Conservation (phyloP, 2,888 invertebrate genomes). For the Acleris holmiana region DNA sequence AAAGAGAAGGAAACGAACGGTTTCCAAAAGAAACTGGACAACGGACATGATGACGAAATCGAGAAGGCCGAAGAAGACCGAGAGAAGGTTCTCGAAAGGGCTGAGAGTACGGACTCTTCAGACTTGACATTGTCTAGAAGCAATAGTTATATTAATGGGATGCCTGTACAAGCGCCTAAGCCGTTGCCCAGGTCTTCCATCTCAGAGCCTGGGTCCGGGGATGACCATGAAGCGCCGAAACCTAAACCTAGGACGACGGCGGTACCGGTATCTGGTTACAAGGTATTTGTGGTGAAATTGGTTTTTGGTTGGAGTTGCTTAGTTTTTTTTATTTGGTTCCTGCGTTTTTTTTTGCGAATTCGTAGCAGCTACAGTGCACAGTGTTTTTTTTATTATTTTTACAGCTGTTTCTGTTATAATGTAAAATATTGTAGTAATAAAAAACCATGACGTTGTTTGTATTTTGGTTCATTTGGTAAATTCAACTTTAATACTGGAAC, state of each 20-base stretch:
- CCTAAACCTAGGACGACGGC: conserved; percentile 90
- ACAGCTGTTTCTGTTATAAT: no score
- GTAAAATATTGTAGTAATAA: no score
- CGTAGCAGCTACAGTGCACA: conserved; percentile 6
- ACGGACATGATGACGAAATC: conserved; percentile 47
- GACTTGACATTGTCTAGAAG: conserved; percentile 68
- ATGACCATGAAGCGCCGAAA: conserved; percentile 77
- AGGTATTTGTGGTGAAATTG: conserved; percentile 82
- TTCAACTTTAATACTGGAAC: no score
- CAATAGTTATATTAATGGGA: conserved; percentile 72
- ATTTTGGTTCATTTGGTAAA: no score
- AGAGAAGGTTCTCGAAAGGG: conserved; percentile 36
- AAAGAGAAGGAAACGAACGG: conserved; percentile 73
- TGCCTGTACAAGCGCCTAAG: conserved; percentile 86
- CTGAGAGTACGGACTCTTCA: conserved; percentile 46
- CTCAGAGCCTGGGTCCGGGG: conserved; percentile 85
- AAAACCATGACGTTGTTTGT: no score
- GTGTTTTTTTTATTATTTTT: no score
- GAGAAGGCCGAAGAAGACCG: conserved; percentile 48
- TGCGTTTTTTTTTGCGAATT: conserved; percentile 27
- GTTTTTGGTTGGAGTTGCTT: no score
- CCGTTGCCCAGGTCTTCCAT: conserved; percentile 92
- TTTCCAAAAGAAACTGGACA: conserved; percentile 64
- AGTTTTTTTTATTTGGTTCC: no score
- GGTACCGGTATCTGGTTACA: conserved; percentile 88